Evolutionary conservation across 2,797 vertebrate species (phyloP), one percentile per base, ranked within the genome.

Genomic region (Austrolebias charrua): DNA sequence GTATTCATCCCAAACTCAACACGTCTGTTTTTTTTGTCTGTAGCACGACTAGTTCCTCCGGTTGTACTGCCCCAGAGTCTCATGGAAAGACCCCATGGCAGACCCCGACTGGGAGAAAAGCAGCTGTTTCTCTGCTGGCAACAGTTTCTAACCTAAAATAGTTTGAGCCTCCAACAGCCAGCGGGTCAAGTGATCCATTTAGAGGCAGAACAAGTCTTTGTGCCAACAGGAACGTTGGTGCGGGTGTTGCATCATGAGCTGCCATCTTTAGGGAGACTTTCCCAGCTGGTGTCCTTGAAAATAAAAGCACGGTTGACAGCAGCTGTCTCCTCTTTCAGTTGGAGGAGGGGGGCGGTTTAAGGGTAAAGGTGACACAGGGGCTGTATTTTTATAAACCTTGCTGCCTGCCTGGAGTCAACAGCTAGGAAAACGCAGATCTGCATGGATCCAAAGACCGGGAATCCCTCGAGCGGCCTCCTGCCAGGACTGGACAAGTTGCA

Each of bases 351-450:
- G 29, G 19, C 24, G 24, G 24, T 24, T 24, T 53, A 19, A 66
- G 81, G 71, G 68, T 38, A 50, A 69, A 79, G 55, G 69, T 78
- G 79, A 56, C 73, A 68, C 58, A 47, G 50, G 69, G 74, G 66
- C 47, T 62, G 73, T 87, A 87, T 87, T 90, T 89, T 88, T 88
- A 74, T 74, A 80, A 77, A 83, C 60, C 85, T 61, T 68, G 60
- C 69, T 69, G 75, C 71, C 61, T 15, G 69, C 56, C 78, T 79
- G 79, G 4, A 13, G 12, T 13, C 2, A 42, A 71, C 76, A 65
- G 72, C 66, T 81, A 80, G 66, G 24, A 24, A 71, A 38, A 63
- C 45, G 19, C 1, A 7, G 1, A 55, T 9, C 16, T 35, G 49
- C 54, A 89, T 86, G 83, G 77, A 83, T 13, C 20, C 35, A 0